These are phyloP conservation scores for Podarcis lilfordi DNA, from an alignment of 2,797 vertebrate species.

Conservation along the genomic window DNA sequence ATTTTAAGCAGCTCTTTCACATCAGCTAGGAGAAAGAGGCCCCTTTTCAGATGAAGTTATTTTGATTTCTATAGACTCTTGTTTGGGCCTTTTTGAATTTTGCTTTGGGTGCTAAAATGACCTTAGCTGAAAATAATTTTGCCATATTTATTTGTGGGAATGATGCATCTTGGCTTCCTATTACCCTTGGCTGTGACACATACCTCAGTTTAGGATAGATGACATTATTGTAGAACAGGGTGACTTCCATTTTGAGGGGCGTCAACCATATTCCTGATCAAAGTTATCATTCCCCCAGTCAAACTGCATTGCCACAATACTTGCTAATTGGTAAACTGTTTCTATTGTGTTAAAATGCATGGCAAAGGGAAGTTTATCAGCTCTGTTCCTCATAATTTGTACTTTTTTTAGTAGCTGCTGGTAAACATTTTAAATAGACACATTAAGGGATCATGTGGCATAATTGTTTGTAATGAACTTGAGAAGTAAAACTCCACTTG, in stretches of 20 bases:
- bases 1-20: neutral
- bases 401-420: neutral
- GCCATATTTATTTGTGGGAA: neutral
- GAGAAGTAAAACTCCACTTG: neutral
- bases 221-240: slow-evolving; percentile 2
- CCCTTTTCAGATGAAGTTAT: neutral
- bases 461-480: neutral
- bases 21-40: slow-evolving; percentile 33
- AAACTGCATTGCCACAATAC: neutral
- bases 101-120: neutral
- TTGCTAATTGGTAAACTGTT: slow-evolving; percentile 14
- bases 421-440: neutral
- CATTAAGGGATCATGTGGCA: neutral
- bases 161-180: slow-evolving; percentile 7
- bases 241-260: slow-evolving; percentile 10
- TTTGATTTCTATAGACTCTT: neutral
- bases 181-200: slow-evolving; percentile 27
- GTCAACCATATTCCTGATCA: neutral
- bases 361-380: neutral
- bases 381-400: neutral
- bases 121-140: slow-evolving; percentile 11
- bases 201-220: slow-evolving; percentile 2
- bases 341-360: neutral
- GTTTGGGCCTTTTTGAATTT: neutral
- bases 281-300: slow-evolving; percentile 10